phyloP scores from a whole-genome alignment of 2,797 vertebrate genomes.

The Sphaeramia orbicularis region DNA sequence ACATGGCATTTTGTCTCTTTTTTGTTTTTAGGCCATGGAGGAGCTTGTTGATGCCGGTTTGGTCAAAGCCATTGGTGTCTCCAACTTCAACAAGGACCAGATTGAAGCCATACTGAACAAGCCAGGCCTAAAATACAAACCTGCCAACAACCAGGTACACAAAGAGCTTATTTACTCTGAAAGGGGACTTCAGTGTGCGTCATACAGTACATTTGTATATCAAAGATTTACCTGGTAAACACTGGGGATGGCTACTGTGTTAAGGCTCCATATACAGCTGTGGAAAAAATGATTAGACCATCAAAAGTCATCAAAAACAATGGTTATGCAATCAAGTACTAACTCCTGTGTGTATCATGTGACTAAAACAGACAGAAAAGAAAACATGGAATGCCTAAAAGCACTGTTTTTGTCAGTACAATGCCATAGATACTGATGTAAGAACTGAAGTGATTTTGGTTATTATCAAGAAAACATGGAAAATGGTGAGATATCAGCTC shows the following conservation, averaged over 20 bases:
- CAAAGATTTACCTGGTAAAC: neutral
- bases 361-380: no score
- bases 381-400: no score
- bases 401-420: no score
- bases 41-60: conserved; percentile 91
- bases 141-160: conserved; percentile 93
- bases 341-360: no score
- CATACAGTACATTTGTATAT: neutral
- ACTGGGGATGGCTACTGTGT: neutral
- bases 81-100: conserved; percentile 95
- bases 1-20: neutral
- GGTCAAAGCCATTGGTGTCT: conserved; percentile 93
- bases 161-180: neutral
- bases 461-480: no score
- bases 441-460: no score
- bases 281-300: no score
- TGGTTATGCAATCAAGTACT: no score
- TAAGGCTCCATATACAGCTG: neutral
- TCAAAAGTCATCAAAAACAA: no score
- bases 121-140: conserved; percentile 92
- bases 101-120: conserved; percentile 92
- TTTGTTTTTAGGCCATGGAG: conserved; percentile 90
- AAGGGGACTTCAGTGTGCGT: neutral
- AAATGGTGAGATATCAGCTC: no score
- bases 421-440: no score